A percentile compares a stretch with the other conserved stretches of the same genome.
These are phyloP conservation scores for Eulemur macaco DNA, from an alignment of 2,113 vertebrate species.

Conservation along the genomic window DNA sequence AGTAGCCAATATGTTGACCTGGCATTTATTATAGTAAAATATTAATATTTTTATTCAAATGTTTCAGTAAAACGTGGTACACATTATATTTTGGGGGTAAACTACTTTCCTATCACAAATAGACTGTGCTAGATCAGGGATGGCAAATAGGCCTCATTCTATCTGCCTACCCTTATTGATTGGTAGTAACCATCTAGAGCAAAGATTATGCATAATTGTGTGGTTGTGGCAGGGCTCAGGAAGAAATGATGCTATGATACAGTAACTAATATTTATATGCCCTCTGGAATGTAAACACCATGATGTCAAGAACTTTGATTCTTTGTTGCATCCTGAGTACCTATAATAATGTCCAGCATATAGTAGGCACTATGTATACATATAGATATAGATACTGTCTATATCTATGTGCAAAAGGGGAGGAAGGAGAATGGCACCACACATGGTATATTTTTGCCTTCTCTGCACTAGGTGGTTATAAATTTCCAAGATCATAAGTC, in stretches of 20 bases:
- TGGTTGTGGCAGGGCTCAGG: not conserved
- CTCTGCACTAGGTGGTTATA: not conserved
- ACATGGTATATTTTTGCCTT: not conserved
- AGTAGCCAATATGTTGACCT: not conserved
- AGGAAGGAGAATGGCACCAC: not conserved
- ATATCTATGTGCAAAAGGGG: not conserved
- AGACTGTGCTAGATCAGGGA: not conserved
- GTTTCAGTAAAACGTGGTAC: not conserved
- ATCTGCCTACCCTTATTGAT: not conserved
- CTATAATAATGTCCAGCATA: not conserved
- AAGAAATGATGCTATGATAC: not conserved
- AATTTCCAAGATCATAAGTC: not conserved
- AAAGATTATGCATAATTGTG: not conserved
- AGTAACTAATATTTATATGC: not conserved
- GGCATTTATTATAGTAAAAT: not conserved
- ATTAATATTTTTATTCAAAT: constrained; percentile 3
- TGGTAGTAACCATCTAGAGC: not conserved
- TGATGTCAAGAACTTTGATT: not conserved
- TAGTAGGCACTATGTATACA: not conserved
- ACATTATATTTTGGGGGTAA: not conserved
- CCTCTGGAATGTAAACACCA: not conserved
- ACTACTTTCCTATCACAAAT: not conserved
- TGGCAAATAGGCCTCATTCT: not conserved
- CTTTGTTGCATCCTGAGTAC: not conserved
- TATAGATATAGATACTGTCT: not conserved